A percentile compares a stretch with the other conserved stretches of the same genome.
These are phyloP conservation scores for Pogonocichla stellata DNA, from an alignment of 2,113 vertebrate genomes.

Conservation along the genomic window DNA sequence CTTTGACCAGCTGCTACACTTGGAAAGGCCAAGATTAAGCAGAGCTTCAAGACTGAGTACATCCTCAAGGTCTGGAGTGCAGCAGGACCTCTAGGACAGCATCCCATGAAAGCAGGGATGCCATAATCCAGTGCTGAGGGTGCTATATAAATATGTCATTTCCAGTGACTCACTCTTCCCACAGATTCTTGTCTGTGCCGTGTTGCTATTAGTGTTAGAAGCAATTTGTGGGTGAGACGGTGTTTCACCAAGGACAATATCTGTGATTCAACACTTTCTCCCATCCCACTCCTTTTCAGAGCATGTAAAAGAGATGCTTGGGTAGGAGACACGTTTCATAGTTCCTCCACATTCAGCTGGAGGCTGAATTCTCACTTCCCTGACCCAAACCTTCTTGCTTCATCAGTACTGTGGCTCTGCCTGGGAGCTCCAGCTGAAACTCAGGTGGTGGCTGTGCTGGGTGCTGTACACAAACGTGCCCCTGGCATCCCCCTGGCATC, in stretches of 20 bases:
- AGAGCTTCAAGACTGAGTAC: neutral
- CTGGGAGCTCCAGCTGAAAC: neutral
- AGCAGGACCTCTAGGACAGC: neutral
- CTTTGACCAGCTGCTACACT: neutral
- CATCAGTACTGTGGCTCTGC: neutral
- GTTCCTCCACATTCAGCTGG: neutral
- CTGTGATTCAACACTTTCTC: constrained; percentile 41
- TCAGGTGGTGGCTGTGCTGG: neutral
- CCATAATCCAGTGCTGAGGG: neutral
- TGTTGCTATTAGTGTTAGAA: constrained; percentile 48
- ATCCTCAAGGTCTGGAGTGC: neutral
- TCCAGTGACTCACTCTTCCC: constrained; percentile 57
- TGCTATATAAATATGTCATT: constrained; percentile 42
- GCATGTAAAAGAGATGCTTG: rapidly evolving
- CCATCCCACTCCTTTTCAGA: neutral
- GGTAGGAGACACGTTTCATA: rapidly evolving
- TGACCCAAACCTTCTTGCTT: neutral
- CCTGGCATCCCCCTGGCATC: no score
- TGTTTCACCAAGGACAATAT: constrained; percentile 41
- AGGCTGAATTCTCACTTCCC: neutral
- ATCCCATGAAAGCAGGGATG: neutral
- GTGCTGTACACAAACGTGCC: neutral
- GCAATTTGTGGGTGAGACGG: constrained; percentile 39
- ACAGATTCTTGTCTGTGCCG: constrained; percentile 28
- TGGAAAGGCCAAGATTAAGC: neutral